Conservation (phyloP, 2,113 vertebrate genomes). For the Myiagra hebetior region DNA sequence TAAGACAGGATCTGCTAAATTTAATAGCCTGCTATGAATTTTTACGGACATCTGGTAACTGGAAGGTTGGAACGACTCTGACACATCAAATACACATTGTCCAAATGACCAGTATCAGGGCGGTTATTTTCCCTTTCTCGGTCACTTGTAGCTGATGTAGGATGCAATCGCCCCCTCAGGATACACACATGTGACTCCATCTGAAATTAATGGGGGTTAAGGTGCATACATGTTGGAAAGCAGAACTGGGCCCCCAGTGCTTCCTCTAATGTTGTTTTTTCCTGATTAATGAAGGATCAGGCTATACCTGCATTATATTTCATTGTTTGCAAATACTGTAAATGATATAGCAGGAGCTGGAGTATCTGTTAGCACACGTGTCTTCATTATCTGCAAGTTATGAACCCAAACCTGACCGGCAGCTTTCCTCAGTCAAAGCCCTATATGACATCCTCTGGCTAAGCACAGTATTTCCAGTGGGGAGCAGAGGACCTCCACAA, state of each 20-base stretch:
- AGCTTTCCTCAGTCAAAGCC: not conserved
- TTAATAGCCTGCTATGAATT: conserved; percentile 82
- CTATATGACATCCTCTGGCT: not conserved
- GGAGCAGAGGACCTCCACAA: not conserved
- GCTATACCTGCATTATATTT: not conserved
- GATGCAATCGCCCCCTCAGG: not conserved
- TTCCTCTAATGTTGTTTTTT: not conserved
- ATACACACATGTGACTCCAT: not conserved
- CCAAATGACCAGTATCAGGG: conserved; percentile 67
- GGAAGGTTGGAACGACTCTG: conserved; percentile 67
- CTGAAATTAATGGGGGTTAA: conserved; percentile 8
- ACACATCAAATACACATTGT: conserved; percentile 69
- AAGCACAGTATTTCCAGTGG: not conserved
- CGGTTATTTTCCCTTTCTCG: conserved; percentile 21
- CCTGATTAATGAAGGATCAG: not conserved
- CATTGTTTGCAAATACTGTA: not conserved
- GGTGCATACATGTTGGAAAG: not conserved
- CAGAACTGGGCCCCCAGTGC: not conserved
- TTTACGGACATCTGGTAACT: conserved; percentile 78
- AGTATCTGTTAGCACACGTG: not conserved
- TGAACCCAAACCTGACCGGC: not conserved
- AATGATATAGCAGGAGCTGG: not conserved
- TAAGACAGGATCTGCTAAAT: conserved; percentile 80
- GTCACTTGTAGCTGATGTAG: conserved; percentile 32
- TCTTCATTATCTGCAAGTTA: not conserved